These are phyloP conservation scores for Alcedo quadribrachys DNA, from an alignment of 2,797 vertebrate species.

Conservation along the genomic window DNA sequence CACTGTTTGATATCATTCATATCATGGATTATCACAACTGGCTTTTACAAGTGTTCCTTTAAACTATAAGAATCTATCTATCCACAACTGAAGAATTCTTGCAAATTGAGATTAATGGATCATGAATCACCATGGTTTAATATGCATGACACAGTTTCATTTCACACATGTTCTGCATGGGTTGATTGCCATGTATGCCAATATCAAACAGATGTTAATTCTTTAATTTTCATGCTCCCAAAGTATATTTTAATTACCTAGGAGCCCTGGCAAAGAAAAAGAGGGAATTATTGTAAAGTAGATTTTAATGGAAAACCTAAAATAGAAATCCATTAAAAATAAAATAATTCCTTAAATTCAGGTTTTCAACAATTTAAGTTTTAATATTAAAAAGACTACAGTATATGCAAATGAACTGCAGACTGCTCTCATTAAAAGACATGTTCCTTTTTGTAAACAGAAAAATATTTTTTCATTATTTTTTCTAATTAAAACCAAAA, in stretches of 20 bases:
- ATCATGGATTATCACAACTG: neutral
- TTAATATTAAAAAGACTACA: neutral
- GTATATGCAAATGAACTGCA: neutral
- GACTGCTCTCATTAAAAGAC: neutral
- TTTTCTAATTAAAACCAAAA: neutral
- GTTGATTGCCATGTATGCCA: conserved; percentile 9
- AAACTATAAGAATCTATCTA: neutral
- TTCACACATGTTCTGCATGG: conserved; percentile 17
- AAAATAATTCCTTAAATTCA: neutral
- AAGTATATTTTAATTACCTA: conserved; percentile 36
- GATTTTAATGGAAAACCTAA: neutral
- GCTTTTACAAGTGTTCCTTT: neutral
- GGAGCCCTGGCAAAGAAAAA: neutral
- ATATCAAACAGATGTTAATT: conserved; percentile 40
- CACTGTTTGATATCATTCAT: neutral
- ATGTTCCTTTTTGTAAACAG: neutral
- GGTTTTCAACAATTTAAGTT: neutral
- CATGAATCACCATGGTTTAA: conserved; percentile 3
- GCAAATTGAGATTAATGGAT: conserved; percentile 3
- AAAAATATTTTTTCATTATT: neutral
- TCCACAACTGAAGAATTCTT: neutral
- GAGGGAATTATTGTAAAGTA: neutral
- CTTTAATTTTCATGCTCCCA: conserved; percentile 5
- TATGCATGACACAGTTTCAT: conserved; percentile 19
- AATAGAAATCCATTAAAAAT: neutral